Evolutionary conservation across 1,140 invertebrate species (phyloP), one percentile per base, ranked within the genome.

Genomic region (Nixonia krombeini): DNA sequence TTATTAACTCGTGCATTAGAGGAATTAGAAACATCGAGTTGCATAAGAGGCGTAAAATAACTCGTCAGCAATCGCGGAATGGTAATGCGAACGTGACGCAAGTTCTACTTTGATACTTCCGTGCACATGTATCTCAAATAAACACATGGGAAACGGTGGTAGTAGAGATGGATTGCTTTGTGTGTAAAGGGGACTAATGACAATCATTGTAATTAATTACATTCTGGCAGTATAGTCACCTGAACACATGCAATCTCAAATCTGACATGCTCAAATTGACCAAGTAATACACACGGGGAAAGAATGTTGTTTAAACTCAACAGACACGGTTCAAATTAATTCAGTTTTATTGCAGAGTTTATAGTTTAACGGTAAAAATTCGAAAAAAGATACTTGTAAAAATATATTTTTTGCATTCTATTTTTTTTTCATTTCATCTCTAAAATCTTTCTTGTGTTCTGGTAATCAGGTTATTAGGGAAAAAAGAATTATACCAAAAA

Each of bases 131-230:
- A 38, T 45, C n/a, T 21, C 37, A 21, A 44, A 35, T 25, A n/a
- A 41, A 53, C 40, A 52, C 17, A 37, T 9, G 5, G 38, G n/a
- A n/a, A 23, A 18, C 23, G 28, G 10, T 8, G 15, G 51, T 46
- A 38, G 28, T 21, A 0, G 13, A 44, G 46, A 25, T 23, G 18
- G 40, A 28, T 15, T 31, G n/a, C 9, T 33, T 59, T 38, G 18
- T 31, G 29, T 26, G 16, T 23, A 31, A 40, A 38, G 40, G 6
- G 15, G 21, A 47, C 12, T 9, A 44, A 35, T 28, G 45, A 42
- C 37, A 21, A 45, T 51, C 12, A 31, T 35, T 45, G 16, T 29
- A 45, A 59, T 58, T 50, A 58, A 50, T 50, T 40, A n/a, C 28
- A 12, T 28, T 15, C 21, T 35, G 13, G 35, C 31, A 13, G 10